Evolutionary conservation across 2,888 invertebrate genomes (phyloP), one percentile per base, ranked within the genome.

Genomic region (Augiades crinisus): DNA sequence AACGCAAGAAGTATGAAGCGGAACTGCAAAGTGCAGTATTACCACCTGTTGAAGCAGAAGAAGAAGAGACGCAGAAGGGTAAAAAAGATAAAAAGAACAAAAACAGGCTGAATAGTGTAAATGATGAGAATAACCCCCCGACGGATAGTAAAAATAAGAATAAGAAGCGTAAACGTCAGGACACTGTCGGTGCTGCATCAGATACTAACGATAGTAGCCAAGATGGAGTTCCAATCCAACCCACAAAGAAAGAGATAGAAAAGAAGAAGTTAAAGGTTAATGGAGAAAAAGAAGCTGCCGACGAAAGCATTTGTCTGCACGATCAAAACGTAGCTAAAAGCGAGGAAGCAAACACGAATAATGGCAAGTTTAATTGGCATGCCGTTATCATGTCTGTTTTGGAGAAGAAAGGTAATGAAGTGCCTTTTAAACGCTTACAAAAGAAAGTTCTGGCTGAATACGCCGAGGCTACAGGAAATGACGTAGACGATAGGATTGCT

Each of bases 371-470:
- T 52, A 77, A 90, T 54, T 91, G 91, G 91, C 86, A 88, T 61
- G 79, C 76, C 5, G 81, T 85, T 2, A 91, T 91, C 10, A 62
- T 87, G 51, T 80, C 89, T 2, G 80, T 92, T 38, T 71, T 93
- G 47, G 68, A 87, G 55, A 83, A 88, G 41, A 87, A 87, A 64
- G 92, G 91, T 3, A 92, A 93, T 59, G 93, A 94, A 65, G 85
- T 96, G 34, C 90, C 93, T 0, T 72, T 94, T 50, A 94, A 94
- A 67, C 94, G 95, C 64, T 79, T 97, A 12, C 92, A 93, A 63
- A 95, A 95, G 71, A 96, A 95, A 81, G 93, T 96, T 5, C 69
- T 94, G 1, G 91, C 91, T 38, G 93, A 92, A 61, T 95, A 94
- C 56, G 71, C 84, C 24, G 86, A 88, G 63, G 78, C 82, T 17